Conservation (phyloP, 1,140 invertebrate genomes). For the Polyergus mexicanus region DNA sequence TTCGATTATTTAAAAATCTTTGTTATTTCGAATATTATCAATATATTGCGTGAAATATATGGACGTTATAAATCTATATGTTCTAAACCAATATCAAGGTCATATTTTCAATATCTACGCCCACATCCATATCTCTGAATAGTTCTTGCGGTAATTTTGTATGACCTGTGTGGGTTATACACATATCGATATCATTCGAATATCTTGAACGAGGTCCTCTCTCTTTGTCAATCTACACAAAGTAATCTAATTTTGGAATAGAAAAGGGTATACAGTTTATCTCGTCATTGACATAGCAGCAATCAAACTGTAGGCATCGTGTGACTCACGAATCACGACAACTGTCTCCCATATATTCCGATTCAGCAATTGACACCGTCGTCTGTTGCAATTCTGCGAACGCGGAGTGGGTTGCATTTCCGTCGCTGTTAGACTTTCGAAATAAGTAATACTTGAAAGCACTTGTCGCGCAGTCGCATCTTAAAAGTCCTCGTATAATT, state of each 20-base stretch:
- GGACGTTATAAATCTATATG: not conserved
- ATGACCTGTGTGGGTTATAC: not conserved
- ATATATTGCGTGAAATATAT: not conserved
- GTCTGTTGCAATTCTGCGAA: slow-evolving; percentile 35
- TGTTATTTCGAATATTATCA: not conserved
- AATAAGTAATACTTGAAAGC: slow-evolving; percentile 13
- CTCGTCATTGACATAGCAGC: slow-evolving; percentile 65
- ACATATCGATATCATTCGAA: not conserved
- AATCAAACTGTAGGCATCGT: slow-evolving; percentile 53
- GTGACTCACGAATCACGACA: slow-evolving; percentile 64
- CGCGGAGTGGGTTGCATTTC: slow-evolving; percentile 41
- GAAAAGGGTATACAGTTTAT: not conserved
- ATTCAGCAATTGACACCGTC: slow-evolving; percentile 68
- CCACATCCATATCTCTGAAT: not conserved
- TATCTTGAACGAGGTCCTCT: slow-evolving; percentile 29
- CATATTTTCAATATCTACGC: slow-evolving; percentile 18
- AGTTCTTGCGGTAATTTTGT: slow-evolving; percentile 19
- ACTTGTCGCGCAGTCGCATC: slow-evolving; percentile 38
- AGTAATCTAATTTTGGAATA: slow-evolving; percentile 27
- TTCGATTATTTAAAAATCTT: not conserved
- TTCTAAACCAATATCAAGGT: not conserved
- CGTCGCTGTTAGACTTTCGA: slow-evolving; percentile 53
- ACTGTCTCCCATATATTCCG: slow-evolving; percentile 59
- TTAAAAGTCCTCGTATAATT: not conserved
- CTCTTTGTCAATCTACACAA: slow-evolving; percentile 32